Percentiles rank a stretch among this genome's conserved stretches.
phyloP scores from a whole-genome alignment of 2,113 vertebrate species.

The Scomber colias region DNA sequence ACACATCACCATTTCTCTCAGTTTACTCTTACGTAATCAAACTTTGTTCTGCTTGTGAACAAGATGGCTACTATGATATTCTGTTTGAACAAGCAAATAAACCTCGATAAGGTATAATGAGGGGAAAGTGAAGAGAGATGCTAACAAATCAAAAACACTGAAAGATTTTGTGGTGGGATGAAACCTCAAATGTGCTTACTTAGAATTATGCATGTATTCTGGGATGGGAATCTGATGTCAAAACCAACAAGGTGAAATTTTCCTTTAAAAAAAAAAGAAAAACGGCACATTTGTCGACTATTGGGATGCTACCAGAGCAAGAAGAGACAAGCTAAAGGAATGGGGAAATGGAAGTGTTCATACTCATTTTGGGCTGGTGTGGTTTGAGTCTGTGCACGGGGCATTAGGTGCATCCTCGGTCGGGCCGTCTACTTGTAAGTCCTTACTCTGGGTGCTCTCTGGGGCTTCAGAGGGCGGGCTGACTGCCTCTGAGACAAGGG shows the following conservation, averaged over 20 bases:
- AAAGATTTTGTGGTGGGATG: background rate
- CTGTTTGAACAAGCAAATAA: background rate
- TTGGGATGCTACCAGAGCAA: conserved; percentile 42
- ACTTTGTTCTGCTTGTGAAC: background rate
- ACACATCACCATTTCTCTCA: no score
- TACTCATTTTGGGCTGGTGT: conserved; percentile 94
- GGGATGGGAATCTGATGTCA: background rate
- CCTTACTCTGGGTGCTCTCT: conserved; percentile 86
- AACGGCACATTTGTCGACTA: background rate
- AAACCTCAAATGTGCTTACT: background rate
- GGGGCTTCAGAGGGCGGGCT: conserved; percentile 85
- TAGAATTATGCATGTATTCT: background rate
- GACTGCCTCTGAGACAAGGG: conserved; percentile 73
- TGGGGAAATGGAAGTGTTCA: conserved; percentile 82
- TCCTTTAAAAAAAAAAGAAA: background rate
- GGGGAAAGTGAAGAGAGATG: background rate
- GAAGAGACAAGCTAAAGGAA: conserved; percentile 12
- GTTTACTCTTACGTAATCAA: background rate
- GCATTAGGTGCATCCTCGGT: conserved; percentile 91
- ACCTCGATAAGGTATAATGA: background rate
- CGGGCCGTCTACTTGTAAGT: conserved; percentile 94
- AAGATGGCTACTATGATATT: background rate
- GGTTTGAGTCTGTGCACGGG: conserved; percentile 87
- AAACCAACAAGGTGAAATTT: conserved; percentile 10
- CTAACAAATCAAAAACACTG: background rate